These are phyloP conservation scores for Colaptes auratus DNA, from an alignment of 2,113 vertebrate genomes.

Conservation along the genomic window DNA sequence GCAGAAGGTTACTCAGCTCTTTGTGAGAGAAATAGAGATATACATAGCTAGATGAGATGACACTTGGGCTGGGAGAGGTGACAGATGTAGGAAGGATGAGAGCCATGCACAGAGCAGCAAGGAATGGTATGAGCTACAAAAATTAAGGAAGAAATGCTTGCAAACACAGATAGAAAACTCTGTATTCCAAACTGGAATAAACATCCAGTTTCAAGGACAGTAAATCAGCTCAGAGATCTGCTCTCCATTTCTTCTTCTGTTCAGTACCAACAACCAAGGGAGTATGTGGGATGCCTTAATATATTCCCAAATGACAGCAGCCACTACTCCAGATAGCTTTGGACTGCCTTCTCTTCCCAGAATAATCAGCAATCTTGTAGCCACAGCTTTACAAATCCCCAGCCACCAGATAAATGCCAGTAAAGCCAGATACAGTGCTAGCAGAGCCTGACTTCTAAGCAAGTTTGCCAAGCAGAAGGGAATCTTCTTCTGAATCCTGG, in stretches of 20 bases:
- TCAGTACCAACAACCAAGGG: neutral
- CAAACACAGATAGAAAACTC: neutral
- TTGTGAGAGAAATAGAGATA: neutral
- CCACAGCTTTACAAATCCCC: slow-evolving; percentile 30
- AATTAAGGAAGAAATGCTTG: neutral
- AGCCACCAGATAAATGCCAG: neutral
- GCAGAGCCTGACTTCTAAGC: neutral
- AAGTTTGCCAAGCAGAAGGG: neutral
- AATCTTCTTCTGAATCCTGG: neutral
- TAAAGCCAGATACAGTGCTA: neutral
- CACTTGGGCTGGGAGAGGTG: neutral
- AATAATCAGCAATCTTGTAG: neutral
- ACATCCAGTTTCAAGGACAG: neutral
- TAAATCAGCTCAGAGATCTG: neutral
- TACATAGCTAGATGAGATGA: neutral
- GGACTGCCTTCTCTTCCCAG: neutral
- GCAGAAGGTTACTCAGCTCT: neutral
- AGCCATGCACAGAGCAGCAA: neutral
- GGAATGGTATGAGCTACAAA: neutral
- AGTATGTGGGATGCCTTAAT: neutral
- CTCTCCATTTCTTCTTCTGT: neutral
- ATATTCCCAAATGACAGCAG: slow-evolving; percentile 11
- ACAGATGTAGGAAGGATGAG: neutral
- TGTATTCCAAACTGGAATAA: neutral
- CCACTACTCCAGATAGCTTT: neutral